phyloP scores from a whole-genome alignment of 1,140 invertebrate genomes.

The Venturia canescens region DNA sequence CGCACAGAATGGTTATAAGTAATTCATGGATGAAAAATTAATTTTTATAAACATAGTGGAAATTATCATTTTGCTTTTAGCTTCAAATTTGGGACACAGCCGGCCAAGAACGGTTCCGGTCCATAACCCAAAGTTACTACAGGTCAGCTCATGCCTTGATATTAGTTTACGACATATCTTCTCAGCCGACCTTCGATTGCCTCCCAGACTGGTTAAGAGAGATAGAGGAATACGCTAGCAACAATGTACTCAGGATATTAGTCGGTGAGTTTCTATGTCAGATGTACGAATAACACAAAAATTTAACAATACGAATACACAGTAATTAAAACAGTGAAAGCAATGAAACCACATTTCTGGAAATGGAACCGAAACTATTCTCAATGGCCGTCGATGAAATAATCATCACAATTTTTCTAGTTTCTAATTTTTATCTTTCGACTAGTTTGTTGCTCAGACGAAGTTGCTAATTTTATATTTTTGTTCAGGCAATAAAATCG shows the following conservation, averaged over 20 bases:
- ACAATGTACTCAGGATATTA: slow-evolving; percentile 94
- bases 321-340: no score
- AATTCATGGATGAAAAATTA: no score
- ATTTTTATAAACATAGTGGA: no score
- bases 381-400: no score
- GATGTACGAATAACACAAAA: neutral
- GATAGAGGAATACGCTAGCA: slow-evolving; percentile 97
- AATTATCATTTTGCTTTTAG: slow-evolving; percentile 77
- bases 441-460: no score
- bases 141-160: slow-evolving; percentile 98
- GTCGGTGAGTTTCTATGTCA: slow-evolving; percentile 82
- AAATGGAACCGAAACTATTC: no score
- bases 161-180: slow-evolving; percentile 98
- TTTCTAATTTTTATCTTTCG: neutral
- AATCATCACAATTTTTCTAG: no score
- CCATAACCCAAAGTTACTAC: slow-evolving; percentile 99
- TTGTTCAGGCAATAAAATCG: slow-evolving; percentile 93
- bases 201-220: slow-evolving; percentile 96
- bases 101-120: slow-evolving; percentile 97
- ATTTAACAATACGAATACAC: neutral
- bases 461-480: no score
- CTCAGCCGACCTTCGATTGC: slow-evolving; percentile 97
- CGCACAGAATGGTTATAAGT: no score
- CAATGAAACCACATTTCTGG: no score
- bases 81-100: slow-evolving; percentile 99